These are phyloP conservation scores for Condylostylus longicornis DNA, from an alignment of 1,140 invertebrate genomes.

Conservation along the genomic window DNA sequence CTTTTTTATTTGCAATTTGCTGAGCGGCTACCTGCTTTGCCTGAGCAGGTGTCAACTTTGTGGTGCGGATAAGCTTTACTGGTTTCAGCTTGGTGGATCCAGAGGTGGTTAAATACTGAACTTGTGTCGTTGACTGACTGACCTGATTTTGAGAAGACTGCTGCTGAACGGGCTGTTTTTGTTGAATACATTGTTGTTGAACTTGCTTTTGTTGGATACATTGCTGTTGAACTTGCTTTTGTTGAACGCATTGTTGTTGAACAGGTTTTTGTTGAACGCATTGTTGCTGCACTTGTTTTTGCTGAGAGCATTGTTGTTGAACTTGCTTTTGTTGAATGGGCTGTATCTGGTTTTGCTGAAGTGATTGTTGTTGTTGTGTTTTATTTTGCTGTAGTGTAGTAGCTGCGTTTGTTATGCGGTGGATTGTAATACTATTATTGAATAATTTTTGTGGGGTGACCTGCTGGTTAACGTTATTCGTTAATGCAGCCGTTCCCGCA, in stretches of 20 bases:
- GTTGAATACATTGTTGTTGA: constrained; percentile 1
- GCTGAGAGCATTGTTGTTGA: not conserved
- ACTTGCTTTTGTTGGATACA: not conserved
- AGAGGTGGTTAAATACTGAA: not conserved
- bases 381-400: constrained; percentile 18
- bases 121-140: constrained; percentile 5
- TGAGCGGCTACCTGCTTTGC: not conserved
- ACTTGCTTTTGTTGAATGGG: constrained; percentile 1
- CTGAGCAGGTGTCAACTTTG: not conserved
- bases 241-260: constrained; percentile 17
- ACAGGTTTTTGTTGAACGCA: not conserved
- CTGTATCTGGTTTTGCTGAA: not conserved
- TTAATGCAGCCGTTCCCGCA: not conserved
- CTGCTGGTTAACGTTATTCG: constrained; percentile 7
- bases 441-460: not conserved
- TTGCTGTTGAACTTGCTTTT: constrained; percentile 19
- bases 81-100: constrained; percentile 5
- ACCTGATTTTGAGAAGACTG: not conserved
- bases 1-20: too few species aligned
- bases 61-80: constrained; percentile 6
- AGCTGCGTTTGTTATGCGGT: constrained; percentile 21
- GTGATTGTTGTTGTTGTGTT: constrained; percentile 1
- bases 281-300: not conserved
- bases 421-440: constrained; percentile 15
- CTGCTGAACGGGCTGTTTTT: constrained; percentile 5